These are phyloP conservation scores for fruit fly (Drosophila melanogaster) DNA, from an alignment of 1,140 invertebrate genomes.

Conservation along the genomic window DNA sequence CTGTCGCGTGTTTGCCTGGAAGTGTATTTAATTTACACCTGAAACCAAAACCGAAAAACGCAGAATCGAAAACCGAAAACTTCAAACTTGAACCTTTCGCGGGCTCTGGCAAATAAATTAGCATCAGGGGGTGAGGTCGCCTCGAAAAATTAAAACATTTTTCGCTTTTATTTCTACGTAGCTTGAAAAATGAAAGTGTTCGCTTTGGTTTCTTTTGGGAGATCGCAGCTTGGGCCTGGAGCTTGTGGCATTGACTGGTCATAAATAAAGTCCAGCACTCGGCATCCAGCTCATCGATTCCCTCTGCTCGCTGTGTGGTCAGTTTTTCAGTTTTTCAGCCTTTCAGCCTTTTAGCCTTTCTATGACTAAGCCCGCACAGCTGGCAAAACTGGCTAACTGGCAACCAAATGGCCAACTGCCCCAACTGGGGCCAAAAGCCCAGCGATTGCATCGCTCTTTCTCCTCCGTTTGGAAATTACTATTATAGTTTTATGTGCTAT, in stretches of 20 bases:
- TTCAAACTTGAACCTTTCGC: slow-evolving; percentile 72
- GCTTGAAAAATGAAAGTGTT: slow-evolving; percentile 79
- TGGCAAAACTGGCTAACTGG: slow-evolving; percentile 36
- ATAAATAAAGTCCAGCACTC: slow-evolving; percentile 65
- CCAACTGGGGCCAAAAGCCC: slow-evolving; percentile 24
- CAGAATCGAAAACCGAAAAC: slow-evolving; percentile 1
- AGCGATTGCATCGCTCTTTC: slow-evolving; percentile 79
- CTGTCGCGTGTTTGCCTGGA: slow-evolving; percentile 61
- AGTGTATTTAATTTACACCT: slow-evolving; percentile 83
- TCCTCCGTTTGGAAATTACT: slow-evolving; percentile 80
- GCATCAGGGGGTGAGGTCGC: slow-evolving; percentile 78
- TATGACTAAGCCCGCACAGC: slow-evolving; percentile 80
- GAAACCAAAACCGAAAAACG: slow-evolving; percentile 62
- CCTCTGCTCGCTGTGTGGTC: slow-evolving; percentile 69
- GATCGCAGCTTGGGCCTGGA: slow-evolving; percentile 36
- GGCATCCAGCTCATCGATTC: slow-evolving; percentile 68
- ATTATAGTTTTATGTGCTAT: slow-evolving; percentile 84
- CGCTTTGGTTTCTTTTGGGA: slow-evolving; percentile 66
- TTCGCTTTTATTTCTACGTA: slow-evolving; percentile 45
- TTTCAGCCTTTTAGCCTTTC: slow-evolving; percentile 48
- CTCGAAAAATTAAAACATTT: slow-evolving; percentile 64
- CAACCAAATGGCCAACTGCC: slow-evolving; percentile 8
- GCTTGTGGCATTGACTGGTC: slow-evolving; percentile 78
- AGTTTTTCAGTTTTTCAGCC: slow-evolving; percentile 19
- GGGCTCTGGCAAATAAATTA: slow-evolving; percentile 74